A percentile compares a stretch with the other conserved stretches of the same genome.
Evolutionary conservation across 2,797 vertebrate species (phyloP).

Genomic region (Sebastes cheni): DNA sequence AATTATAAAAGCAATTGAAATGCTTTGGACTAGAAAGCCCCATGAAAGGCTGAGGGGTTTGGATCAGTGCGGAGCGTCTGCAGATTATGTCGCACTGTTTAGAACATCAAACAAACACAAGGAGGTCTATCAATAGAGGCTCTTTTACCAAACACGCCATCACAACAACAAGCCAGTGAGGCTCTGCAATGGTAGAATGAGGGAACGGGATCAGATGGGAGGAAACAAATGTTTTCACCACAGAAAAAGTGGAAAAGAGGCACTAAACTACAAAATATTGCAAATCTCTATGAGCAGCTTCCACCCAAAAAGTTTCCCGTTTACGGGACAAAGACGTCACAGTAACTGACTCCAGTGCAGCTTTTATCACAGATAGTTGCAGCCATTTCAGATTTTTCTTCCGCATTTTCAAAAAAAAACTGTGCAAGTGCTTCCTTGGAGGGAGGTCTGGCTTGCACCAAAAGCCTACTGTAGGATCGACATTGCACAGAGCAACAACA

Average conservation of each 20-base stretch:
- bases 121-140: slow-evolving; percentile 69
- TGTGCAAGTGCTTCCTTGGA: slow-evolving; percentile 16
- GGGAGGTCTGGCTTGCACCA: slow-evolving; percentile 25
- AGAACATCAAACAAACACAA: slow-evolving; percentile 75
- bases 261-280: slow-evolving; percentile 12
- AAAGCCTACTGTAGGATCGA: neutral
- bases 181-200: slow-evolving; percentile 6
- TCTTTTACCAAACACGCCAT: slow-evolving; percentile 55
- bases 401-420: slow-evolving; percentile 12
- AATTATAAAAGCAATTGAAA: slow-evolving; percentile 81
- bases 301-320: slow-evolving; percentile 11
- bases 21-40: slow-evolving; percentile 76
- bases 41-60: slow-evolving; percentile 73
- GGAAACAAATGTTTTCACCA: slow-evolving; percentile 45
- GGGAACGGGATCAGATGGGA: slow-evolving; percentile 50
- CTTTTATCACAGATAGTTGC: slow-evolving; percentile 5
- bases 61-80: slow-evolving; percentile 67
- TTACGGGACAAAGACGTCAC: slow-evolving; percentile 18
- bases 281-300: slow-evolving; percentile 31
- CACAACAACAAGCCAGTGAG: slow-evolving; percentile 28
- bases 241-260: slow-evolving; percentile 9
- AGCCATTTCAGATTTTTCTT: slow-evolving; percentile 28
- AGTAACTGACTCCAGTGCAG: neutral
- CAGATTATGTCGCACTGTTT: slow-evolving; percentile 74
- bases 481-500: neutral